Evolutionary conservation across 2,888 invertebrate genomes (phyloP), one percentile per base, ranked within the genome.

Genomic region (Gryllus longicercus): DNA sequence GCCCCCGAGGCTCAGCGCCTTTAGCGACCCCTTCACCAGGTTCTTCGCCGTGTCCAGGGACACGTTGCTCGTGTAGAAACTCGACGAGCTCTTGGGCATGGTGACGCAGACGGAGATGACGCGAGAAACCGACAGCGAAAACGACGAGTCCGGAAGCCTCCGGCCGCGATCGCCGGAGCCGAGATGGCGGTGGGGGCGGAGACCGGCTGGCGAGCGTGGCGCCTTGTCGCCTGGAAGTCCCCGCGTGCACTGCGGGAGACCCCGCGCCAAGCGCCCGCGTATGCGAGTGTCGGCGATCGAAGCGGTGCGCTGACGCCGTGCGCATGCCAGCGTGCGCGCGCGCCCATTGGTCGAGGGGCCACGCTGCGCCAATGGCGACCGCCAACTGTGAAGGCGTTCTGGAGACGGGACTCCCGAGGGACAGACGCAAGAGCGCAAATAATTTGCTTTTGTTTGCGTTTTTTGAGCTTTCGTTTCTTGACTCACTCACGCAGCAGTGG

Each of bases 11-110:
- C 81, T 82, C 51, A 83, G 76, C 10, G 82, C 83, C 78, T 82
- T 83, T 50, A 83, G 77, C 4, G 83, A 82, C 21, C 82, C 83
- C 75, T 81, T 81, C 11, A 83, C 81, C 11, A 83, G 78, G 77
- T 83, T 82, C 78, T 82, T 82, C 14, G 83, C 83, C 50, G 80
- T 78, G 25, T 83, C 83, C 76, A 83, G 75, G 23, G 83, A 83
- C 78, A 83, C 79, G 77, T 82, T 83, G 77, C 83, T 83, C 50
- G 80, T 79, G 77, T 81, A 83, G 23, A 80, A 79, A 77, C 79
- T 79, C 25, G 81, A 75, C 50, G 77, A 76, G 77, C 81, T 78
- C 79, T 79, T 81, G 74, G 81, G 78, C 79, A 79, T 78, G 23
- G 23, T 10, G 23, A 16, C 38, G 38, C 8, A n/a, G n/a, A 2